Evolutionary conservation across 35 echinoderm and acorn worm species (phyloP), one percentile per base, ranked within the genome.

Genomic region (Stichopus chloronotus): DNA sequence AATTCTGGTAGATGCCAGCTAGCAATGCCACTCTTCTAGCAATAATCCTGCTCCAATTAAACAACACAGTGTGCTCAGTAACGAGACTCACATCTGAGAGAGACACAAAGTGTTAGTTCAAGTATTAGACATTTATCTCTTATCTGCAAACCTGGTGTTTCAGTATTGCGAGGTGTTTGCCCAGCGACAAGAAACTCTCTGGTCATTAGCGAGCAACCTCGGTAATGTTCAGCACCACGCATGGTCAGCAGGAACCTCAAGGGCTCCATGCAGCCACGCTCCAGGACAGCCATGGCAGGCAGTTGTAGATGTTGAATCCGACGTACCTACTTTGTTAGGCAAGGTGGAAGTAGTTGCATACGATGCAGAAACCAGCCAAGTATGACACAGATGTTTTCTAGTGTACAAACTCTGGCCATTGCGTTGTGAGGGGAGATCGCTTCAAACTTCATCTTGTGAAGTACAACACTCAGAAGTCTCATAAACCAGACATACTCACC

Each of bases 391-490:
- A 14, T 12, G 11, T 4, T 76, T 76, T 76, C 71, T 76, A 12
- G 71, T 76, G 24, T 76, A 76, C 24, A 76, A 76, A 23, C 11
- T 14, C 4, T 76, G 24, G 71, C 24, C 24, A 76, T 76, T 76
- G 71, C 24, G 4, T 76, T 12, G 5, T 12, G 11, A 12, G 71
- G 16, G 24, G 5, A 76, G 71, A 76, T 23, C 11, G 71, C 71
- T 5, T 76, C n/a, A 76, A 76, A 76, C 4, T 76, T 76, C 71
- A 76, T 76, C 11, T 76, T 76, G 71, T 76, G 11, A 76, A 76
- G 71, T 76, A 76, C 71, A 76, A 76, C 63, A n/a, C n/a, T 68
- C 17, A 68, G 63, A 68, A 68, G 63, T n/a, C 63, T 68, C 63
- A 17, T 68, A 68, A 68, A 68, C 63, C 63, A 68, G 63, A 17